These are phyloP conservation scores for Trichoplax adhaerens DNA, from an alignment of 37 sponge, comb jelly and placozoan species.

Conservation along the genomic window DNA sequence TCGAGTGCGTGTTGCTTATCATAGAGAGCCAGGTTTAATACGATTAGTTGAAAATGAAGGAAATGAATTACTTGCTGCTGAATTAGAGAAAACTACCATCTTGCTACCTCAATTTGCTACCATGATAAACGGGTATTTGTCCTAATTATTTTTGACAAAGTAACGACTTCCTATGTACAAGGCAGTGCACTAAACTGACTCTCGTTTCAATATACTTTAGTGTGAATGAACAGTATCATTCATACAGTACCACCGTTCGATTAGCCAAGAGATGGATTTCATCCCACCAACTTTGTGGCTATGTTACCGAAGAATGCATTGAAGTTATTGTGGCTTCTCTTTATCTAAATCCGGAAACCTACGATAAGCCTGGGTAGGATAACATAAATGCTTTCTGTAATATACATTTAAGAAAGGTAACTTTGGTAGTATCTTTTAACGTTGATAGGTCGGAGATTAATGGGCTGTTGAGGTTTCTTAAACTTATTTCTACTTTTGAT, in stretches of 20 bases:
- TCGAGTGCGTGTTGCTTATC: slow-evolving; percentile 44
- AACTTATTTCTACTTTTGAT: slow-evolving; percentile 45
- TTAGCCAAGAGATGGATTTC: slow-evolving; percentile 79
- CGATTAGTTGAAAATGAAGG: too few relatives aligned
- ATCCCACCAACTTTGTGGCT: slow-evolving; percentile 63
- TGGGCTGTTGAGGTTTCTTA: slow-evolving; percentile 70
- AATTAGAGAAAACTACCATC: slow-evolving; percentile 18
- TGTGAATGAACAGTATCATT: slow-evolving; percentile 43
- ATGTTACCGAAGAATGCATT: slow-evolving; percentile 64
- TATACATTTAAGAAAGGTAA: too few relatives aligned
- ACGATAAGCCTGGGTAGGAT: slow-evolving; percentile 39
- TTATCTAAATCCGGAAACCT: slow-evolving; percentile 41
- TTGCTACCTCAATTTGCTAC: slow-evolving; percentile 32
- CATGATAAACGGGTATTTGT: slow-evolving; percentile 29
- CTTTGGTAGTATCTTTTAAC: not conserved
- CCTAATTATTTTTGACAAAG: too few relatives aligned
- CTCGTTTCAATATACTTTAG: not conserved
- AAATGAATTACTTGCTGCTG: not conserved
- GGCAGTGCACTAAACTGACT: too few relatives aligned
- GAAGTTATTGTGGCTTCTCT: slow-evolving; percentile 77
- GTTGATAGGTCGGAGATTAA: slow-evolving; percentile 18
- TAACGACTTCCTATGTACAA: too few relatives aligned
- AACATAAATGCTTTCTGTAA: not conserved
- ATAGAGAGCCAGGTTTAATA: slow-evolving; percentile 18
- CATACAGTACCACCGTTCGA: slow-evolving; percentile 43